Percentiles rank a stretch among this genome's conserved stretches.
Conservation (phyloP, 1,140 invertebrate species). For the Drosophila chauvacae region DNA sequence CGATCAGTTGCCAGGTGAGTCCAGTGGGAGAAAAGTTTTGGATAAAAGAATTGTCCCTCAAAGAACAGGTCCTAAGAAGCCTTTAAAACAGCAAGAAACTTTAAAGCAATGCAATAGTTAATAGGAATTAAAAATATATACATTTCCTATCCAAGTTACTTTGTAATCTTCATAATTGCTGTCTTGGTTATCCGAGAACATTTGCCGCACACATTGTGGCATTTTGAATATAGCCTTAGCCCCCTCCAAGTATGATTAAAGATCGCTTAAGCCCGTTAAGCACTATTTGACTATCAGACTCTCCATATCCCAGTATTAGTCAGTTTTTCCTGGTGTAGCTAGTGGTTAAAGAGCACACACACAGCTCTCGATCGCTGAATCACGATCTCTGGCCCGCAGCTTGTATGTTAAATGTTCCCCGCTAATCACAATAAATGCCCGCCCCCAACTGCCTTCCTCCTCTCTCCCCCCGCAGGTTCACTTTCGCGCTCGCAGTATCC, state of each 20-base stretch:
- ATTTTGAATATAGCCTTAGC: slow-evolving; percentile 1
- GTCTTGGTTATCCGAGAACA: neutral
- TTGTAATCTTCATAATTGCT: neutral
- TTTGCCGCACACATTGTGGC: slow-evolving; percentile 15
- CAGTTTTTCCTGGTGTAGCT: slow-evolving; percentile 31
- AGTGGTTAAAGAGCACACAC: slow-evolving; percentile 47
- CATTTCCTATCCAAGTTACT: neutral
- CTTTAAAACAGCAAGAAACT: neutral
- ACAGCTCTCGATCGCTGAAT: slow-evolving; percentile 45
- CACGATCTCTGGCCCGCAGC: slow-evolving; percentile 49
- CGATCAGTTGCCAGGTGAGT: slow-evolving; percentile 92
- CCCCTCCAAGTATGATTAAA: slow-evolving; percentile 5
- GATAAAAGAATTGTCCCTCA: neutral
- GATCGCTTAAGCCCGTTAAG: slow-evolving; percentile 3
- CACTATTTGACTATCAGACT: slow-evolving; percentile 16
- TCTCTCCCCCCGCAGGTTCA: slow-evolving; percentile 87
- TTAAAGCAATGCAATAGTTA: too few relatives aligned
- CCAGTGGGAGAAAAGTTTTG: slow-evolving; percentile 84
- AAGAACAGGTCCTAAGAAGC: neutral
- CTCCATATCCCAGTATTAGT: slow-evolving; percentile 8
- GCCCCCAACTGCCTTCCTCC: slow-evolving; percentile 9
- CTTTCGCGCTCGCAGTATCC: slow-evolving; percentile 96
- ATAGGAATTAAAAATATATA: too few relatives aligned
- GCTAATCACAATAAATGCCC: slow-evolving; percentile 39
- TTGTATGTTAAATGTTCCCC: slow-evolving; percentile 54